Conservation (phyloP, 1,140 invertebrate genomes). For the Leptopilina boulardi region DNA sequence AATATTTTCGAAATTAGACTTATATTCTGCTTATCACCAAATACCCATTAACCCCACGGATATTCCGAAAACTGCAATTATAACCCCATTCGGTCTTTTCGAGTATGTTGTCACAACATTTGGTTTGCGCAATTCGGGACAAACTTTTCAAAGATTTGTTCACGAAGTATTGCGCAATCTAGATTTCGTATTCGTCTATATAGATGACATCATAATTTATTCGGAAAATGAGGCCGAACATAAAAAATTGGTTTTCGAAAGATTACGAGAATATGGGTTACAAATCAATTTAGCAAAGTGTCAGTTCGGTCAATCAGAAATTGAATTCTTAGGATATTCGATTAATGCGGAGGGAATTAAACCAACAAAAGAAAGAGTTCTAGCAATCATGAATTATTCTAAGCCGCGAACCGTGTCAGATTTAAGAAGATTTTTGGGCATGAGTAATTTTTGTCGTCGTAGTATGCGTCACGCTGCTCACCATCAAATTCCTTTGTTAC, state of each 20-base stretch:
- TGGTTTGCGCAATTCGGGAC: no score
- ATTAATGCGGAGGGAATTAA: neutral
- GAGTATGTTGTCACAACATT: no score
- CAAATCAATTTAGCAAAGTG: no score
- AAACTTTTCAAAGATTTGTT: no score
- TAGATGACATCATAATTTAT: no score
- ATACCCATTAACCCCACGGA: neutral
- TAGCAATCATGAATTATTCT: neutral
- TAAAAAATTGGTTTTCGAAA: no score
- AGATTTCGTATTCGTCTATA: no score
- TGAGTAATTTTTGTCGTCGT: slow-evolving; percentile 63
- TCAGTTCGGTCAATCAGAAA: no score
- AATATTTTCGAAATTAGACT: neutral
- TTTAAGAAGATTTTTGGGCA: slow-evolving; percentile 60
- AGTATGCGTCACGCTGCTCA: slow-evolving; percentile 58
- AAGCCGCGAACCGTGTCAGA: slow-evolving; percentile 45
- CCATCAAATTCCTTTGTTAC: slow-evolving; percentile 48
- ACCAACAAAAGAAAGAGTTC: neutral
- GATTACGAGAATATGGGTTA: no score
- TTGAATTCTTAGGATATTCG: neutral
- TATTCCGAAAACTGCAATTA: neutral
- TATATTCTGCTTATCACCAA: neutral
- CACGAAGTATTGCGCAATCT: no score
- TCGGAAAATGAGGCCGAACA: no score
- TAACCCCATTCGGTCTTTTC: neutral